Base-by-base conservation (phyloP, 2,888 invertebrate species). In the Corbicula japonica region DNA sequence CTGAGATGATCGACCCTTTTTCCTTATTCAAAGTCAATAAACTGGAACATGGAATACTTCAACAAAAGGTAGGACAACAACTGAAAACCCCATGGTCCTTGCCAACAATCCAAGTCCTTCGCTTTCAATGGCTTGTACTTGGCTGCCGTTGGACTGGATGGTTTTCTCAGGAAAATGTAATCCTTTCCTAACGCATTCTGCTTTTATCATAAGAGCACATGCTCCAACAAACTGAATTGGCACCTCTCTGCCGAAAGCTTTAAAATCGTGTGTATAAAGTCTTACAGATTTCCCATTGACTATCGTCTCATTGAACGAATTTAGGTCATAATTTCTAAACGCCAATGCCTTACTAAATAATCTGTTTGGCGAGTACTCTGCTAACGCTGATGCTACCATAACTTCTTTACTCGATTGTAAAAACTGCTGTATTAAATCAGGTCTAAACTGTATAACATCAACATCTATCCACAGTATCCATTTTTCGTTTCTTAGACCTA, bases 401-500 rank as follows among this genome's bases (percentile, higher is more conserved):
- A 54, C 32, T 6, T 54, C 54, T 32, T 54, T 54, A 32, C 34
- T 32, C 34, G 54, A 54, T 6, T 21, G 34, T 4, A 54, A 32
- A 34, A 54, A 54, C 32, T 54, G 54, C 34, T 54, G 32, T 5
- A 54, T 54, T 5, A 54, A 2, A 21, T 54, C 54, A 6, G 30
- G 15, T 18, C 54, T 6, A 30, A 54, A 54, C 18, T 30, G n/a
- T 5, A 5, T 10, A n/a, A 54, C 54, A 54, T 54, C 54, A n/a
- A 30, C 34, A 23, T 54, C 54, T 15, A 54, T 54, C 54, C 54
- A 54, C 32, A 54, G n/a, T 32, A 32, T 30, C 54, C 54, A 54
- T 32, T 54, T 21, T 32, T 54, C 54, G n/a, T 30, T 23, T n/a
- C 18, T 30, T 32, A 54, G 32, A 18, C 32, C 54, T 32, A 32